Evolutionary conservation across 1,140 invertebrate species (phyloP).

Genomic region (Zaprionus davidi): DNA sequence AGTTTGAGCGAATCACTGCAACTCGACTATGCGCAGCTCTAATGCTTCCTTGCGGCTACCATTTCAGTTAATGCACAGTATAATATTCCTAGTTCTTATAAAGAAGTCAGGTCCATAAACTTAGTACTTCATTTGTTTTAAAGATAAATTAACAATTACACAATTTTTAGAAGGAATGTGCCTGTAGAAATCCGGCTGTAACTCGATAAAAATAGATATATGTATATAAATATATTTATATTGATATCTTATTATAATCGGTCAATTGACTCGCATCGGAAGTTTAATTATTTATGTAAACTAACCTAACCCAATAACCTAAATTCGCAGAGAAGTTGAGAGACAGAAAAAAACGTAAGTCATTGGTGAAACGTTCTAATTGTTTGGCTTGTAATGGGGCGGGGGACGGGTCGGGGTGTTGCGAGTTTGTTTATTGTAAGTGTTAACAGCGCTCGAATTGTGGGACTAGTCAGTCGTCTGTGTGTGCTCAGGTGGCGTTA

Average conservation of each 20-base stretch:
- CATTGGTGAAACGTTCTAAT: conserved; percentile 65
- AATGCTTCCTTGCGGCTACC: conserved; percentile 49
- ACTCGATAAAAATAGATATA: neutral
- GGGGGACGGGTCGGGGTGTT: too few species aligned
- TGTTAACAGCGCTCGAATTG: conserved; percentile 41
- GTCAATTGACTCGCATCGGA: neutral
- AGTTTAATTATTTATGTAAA: conserved; percentile 37
- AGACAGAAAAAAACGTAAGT: conserved; percentile 47
- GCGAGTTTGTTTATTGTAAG: conserved; percentile 46
- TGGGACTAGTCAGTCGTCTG: neutral
- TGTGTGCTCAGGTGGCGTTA: conserved; percentile 17
- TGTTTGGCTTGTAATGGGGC: conserved; percentile 28
- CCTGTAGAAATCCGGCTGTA: neutral
- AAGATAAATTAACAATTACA: too few species aligned
- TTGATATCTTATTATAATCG: neutral
- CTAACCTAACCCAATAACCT: conserved; percentile 60
- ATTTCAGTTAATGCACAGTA: neutral
- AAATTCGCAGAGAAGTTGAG: conserved; percentile 27
- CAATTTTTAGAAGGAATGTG: too few species aligned
- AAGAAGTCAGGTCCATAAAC: too few species aligned
- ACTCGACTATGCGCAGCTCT: conserved; percentile 43
- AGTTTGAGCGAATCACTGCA: conserved; percentile 19
- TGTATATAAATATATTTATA: neutral
- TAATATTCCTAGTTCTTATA: neutral
- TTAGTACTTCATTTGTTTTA: too few species aligned